A percentile compares a stretch with the other conserved stretches of the same genome.
phyloP scores from a whole-genome alignment of 2,797 vertebrate genomes.

The Sternotherus odoratus region DNA sequence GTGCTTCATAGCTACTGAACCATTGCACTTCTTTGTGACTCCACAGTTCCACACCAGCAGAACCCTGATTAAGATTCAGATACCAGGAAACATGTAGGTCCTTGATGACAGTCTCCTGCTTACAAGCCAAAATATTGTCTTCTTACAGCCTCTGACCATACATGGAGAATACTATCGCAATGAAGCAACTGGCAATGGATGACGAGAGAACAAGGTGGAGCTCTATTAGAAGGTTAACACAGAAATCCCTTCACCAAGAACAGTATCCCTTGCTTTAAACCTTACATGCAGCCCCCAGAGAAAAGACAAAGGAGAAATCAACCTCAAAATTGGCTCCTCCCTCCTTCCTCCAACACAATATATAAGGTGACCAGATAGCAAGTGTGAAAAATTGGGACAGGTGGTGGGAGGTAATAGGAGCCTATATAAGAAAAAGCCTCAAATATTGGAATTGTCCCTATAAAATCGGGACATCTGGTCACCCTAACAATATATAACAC shows the following conservation, averaged over 20 bases:
- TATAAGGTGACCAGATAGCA: neutral
- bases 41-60: rapidly evolving
- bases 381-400: too few relatives aligned
- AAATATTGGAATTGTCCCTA: too few relatives aligned
- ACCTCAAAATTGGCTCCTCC: neutral
- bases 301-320: neutral
- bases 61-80: neutral
- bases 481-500: neutral
- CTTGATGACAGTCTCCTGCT: rapidly evolving
- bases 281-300: neutral
- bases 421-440: too few relatives aligned
- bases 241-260: neutral
- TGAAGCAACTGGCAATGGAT: rapidly evolving
- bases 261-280: neutral
- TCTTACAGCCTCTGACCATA: neutral
- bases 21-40: rapidly evolving
- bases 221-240: neutral
- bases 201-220: neutral
- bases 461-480: too few relatives aligned
- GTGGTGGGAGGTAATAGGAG: too few relatives aligned
- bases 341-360: neutral
- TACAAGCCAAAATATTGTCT: neutral
- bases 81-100: rapidly evolving
- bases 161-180: neutral
- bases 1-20: neutral